phyloP scores from a whole-genome alignment of 2,113 vertebrate genomes.

The Gymnorhina tibicen region DNA sequence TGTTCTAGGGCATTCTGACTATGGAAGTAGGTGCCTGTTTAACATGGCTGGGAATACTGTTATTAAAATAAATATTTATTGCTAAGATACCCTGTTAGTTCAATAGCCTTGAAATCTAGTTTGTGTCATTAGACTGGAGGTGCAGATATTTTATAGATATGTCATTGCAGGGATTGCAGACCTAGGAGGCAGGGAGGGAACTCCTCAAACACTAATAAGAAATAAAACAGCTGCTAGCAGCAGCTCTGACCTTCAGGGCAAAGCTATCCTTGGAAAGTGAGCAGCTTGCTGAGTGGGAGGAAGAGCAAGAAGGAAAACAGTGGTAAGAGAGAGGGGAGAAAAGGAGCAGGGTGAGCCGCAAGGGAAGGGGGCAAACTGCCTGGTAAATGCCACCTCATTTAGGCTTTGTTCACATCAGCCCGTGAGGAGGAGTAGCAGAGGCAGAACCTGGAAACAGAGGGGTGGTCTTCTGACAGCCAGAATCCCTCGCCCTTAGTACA shows the following conservation, averaged over 20 bases:
- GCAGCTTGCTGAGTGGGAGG: not conserved
- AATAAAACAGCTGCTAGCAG: not conserved
- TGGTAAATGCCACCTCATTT: not conserved
- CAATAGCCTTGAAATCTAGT: conserved; percentile 23
- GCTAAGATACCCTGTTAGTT: conserved; percentile 49
- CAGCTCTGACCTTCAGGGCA: conserved; percentile 12
- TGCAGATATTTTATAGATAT: not conserved
- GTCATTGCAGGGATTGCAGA: not conserved
- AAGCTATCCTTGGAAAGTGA: not conserved
- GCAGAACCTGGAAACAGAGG: not conserved
- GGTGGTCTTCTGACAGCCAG: not conserved
- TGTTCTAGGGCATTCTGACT: not conserved
- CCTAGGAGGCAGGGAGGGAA: conserved; percentile 11
- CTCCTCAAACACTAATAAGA: conserved; percentile 11
- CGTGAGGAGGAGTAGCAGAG: not conserved
- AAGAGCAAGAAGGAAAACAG: not conserved
- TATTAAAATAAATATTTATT: conserved; percentile 56
- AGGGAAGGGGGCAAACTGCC: not conserved
- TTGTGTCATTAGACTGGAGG: conserved; percentile 15
- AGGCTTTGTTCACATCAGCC: not conserved
- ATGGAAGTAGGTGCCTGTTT: conserved; percentile 13
- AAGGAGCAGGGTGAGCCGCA: not conserved
- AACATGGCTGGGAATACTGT: conserved; percentile 20
- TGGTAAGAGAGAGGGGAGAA: not conserved
- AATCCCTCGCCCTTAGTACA: not conserved